phyloP scores from a whole-genome alignment of 2,113 vertebrate genomes.

The Leptobrachium ailaonicum region DNA sequence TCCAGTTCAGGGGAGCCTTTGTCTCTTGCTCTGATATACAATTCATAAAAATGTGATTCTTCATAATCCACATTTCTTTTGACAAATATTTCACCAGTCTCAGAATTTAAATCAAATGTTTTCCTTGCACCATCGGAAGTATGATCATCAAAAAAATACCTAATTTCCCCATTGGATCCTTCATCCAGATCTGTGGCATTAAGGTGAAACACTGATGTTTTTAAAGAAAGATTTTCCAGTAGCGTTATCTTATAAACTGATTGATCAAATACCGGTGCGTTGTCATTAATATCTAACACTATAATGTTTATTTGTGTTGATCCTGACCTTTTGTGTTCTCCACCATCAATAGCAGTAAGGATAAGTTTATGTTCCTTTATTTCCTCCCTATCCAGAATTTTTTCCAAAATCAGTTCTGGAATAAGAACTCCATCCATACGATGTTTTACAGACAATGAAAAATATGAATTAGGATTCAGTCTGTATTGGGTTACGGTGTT shows the following conservation, averaged over 20 bases:
- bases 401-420: constrained; percentile 74
- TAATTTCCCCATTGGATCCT: constrained; percentile 66
- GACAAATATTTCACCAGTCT: constrained; percentile 71
- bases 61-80: constrained; percentile 65
- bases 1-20: constrained; percentile 61
- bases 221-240: constrained; percentile 54
- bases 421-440: constrained; percentile 66
- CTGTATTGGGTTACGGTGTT: constrained; percentile 73
- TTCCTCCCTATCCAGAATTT: constrained; percentile 63
- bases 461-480: constrained; percentile 70
- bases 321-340: constrained; percentile 55
- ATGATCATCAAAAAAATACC: constrained; percentile 72
- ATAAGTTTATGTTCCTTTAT: constrained; percentile 54
- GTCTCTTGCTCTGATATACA: constrained; percentile 64
- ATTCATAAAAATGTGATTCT: constrained; percentile 53
- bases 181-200: constrained; percentile 62
- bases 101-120: constrained; percentile 70
- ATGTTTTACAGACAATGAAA: constrained; percentile 70
- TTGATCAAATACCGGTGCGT: constrained; percentile 64
- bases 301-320: constrained; percentile 53
- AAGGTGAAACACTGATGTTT: constrained; percentile 57
- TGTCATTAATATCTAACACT: constrained; percentile 67
- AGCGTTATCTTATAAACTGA: constrained; percentile 52
- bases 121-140: constrained; percentile 64
- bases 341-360: constrained; percentile 59